These are phyloP conservation scores for Leontopithecus rosalia DNA, from an alignment of 2,797 vertebrate species.

Conservation along the genomic window DNA sequence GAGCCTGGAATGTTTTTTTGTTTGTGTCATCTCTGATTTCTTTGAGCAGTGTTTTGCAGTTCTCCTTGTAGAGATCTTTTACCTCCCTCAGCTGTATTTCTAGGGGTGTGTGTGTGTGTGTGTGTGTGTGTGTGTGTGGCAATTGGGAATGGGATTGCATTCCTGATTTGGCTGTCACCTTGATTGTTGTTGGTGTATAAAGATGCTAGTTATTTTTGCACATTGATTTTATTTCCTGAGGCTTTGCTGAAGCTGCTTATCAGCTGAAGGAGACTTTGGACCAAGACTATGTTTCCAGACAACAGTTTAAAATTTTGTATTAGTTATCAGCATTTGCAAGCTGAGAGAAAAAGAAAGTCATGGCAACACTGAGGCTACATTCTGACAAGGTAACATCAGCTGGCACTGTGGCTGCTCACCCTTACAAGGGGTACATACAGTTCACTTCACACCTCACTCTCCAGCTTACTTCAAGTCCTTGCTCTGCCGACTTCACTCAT, in stretches of 20 bases:
- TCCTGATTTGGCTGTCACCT: neutral
- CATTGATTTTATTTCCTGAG: neutral
- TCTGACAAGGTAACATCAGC: neutral
- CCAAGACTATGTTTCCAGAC: neutral
- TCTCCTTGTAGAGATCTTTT: neutral
- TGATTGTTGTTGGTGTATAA: neutral
- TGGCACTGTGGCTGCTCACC: neutral
- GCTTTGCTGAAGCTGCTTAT: neutral
- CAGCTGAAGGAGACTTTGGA: neutral
- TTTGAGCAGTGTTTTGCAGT: neutral
- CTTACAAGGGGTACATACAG: no score
- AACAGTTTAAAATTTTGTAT: neutral
- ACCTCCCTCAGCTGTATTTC: neutral
- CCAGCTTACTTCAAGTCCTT: neutral
- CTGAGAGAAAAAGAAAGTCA: neutral
- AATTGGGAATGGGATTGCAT: neutral
- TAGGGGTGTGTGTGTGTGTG: no score
- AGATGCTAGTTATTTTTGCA: neutral
- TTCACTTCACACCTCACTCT: neutral
- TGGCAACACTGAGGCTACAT: no score
- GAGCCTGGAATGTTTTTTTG: neutral
- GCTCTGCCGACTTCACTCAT: neutral
- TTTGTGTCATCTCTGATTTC: neutral
- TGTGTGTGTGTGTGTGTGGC: no score
- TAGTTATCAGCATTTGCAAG: neutral